These are phyloP conservation scores for Nothocercus nigrocapillus DNA, from an alignment of 2,113 vertebrate genomes.

Conservation along the genomic window DNA sequence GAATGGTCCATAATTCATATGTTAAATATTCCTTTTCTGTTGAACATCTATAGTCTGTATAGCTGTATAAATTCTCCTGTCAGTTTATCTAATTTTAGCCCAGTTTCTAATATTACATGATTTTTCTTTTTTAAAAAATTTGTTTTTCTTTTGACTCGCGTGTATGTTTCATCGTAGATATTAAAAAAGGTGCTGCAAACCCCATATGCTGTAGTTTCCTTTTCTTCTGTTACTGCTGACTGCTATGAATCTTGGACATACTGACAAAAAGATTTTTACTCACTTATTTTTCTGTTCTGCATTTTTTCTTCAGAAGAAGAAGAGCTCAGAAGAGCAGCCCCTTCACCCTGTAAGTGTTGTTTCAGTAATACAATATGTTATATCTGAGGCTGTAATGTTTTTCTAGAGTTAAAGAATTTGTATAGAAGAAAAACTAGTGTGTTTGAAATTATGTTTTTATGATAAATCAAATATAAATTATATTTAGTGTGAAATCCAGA, in stretches of 20 bases:
- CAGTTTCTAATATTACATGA: not conserved
- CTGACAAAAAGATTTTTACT: conserved; percentile 56
- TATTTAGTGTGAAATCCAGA: not conserved
- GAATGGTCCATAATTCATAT: not conserved
- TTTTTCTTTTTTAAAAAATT: not conserved
- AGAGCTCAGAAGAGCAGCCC: conserved; percentile 84
- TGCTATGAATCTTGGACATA: conserved; percentile 53
- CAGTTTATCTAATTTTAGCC: not conserved
- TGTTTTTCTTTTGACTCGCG: not conserved
- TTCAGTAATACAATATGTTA: conserved; percentile 42
- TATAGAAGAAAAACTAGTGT: not conserved
- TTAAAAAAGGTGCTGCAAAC: conserved; percentile 24
- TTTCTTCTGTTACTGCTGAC: conserved; percentile 44
- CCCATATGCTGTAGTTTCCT: conserved; percentile 11
- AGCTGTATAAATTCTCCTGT: not conserved
- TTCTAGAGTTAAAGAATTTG: not conserved
- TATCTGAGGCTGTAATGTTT: not conserved
- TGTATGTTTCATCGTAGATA: not conserved
- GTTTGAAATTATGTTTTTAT: not conserved
- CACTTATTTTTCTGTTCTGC: conserved; percentile 69
- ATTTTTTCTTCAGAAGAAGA: conserved; percentile 82
- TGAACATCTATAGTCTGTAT: not conserved
- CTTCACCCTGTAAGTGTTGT: conserved; percentile 82
- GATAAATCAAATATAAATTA: not conserved
- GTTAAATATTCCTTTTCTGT: not conserved